phyloP scores from a whole-genome alignment of 2,888 invertebrate genomes.

The Archaeoteleia sp. region DNA sequence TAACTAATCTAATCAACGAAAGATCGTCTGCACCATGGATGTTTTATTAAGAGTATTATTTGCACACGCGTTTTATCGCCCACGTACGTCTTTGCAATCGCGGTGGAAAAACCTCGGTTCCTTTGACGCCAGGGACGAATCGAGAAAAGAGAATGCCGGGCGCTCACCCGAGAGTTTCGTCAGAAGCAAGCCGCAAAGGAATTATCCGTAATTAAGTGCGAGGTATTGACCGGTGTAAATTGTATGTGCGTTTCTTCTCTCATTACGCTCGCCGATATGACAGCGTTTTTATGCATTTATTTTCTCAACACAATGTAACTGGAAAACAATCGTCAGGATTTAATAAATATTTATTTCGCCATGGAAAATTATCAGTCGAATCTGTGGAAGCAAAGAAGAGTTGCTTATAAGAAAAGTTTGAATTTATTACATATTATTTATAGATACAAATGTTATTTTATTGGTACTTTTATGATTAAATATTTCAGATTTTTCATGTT shows the following conservation, averaged over 20 bases:
- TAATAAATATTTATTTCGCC: background rate
- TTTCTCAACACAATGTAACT: background rate
- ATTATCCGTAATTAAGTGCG: conserved; percentile 25
- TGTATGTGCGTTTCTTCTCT: background rate
- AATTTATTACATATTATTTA: too few species aligned
- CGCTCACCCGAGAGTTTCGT: conserved; percentile 27
- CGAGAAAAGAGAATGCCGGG: conserved; percentile 42
- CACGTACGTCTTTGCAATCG: conserved; percentile 30
- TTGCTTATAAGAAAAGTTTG: too few species aligned
- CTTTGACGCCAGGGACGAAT: conserved; percentile 49
- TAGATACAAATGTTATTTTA: too few species aligned
- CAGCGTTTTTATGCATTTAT: background rate
- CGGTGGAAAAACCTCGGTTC: conserved; percentile 41
- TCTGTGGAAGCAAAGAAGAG: too few species aligned
- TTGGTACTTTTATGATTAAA: too few species aligned
- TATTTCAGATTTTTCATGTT: too few species aligned
- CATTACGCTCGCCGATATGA: background rate
- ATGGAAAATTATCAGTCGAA: too few species aligned
- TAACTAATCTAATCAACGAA: conserved; percentile 17
- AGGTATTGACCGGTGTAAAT: conserved; percentile 20
- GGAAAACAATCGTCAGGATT: background rate
- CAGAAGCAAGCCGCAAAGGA: conserved; percentile 30
- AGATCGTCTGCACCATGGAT: conserved; percentile 10
- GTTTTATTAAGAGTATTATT: conserved; percentile 46
- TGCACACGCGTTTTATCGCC: conserved; percentile 35